Conservation (phyloP, 2,797 vertebrate species). For the Hippoglossus hippoglossus region DNA sequence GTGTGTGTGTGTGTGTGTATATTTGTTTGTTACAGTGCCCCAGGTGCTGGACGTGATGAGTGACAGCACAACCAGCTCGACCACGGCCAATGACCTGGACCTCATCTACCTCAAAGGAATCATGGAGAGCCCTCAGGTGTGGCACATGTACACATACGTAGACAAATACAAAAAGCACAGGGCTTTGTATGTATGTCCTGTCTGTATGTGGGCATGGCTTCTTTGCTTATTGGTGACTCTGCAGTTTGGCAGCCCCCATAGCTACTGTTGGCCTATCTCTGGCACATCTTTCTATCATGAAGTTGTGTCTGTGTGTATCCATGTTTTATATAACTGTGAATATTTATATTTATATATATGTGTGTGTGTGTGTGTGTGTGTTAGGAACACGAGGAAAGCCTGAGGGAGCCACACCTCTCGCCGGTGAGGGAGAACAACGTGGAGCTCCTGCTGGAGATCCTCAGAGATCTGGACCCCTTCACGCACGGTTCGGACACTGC, state of each 20-base stretch:
- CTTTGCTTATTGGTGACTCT: background rate
- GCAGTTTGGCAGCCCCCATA: background rate
- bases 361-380: constrained; percentile 3
- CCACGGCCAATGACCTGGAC: constrained; percentile 96
- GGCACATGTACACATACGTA: constrained; percentile 34
- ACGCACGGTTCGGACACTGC: constrained; percentile 83
- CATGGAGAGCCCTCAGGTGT: constrained; percentile 96
- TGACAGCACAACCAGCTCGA: constrained; percentile 90
- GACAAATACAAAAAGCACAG: background rate
- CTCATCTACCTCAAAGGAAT: constrained; percentile 98
- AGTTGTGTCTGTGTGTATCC: background rate
- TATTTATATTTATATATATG: too few species aligned
- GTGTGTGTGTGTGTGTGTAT: constrained; percentile 15
- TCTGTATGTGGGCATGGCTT: too few species aligned
- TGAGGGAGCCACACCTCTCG: constrained; percentile 88
- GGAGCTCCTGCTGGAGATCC: constrained; percentile 94
- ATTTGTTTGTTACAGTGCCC: constrained; percentile 80
- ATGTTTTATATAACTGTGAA: background rate
- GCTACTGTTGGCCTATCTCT: background rate
- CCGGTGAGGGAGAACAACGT: constrained; percentile 92
- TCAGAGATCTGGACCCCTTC: constrained; percentile 89
- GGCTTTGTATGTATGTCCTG: background rate
- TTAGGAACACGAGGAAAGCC: constrained; percentile 88
- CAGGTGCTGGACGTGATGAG: constrained; percentile 93
- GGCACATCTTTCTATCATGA: background rate